phyloP scores from a whole-genome alignment of 1,140 invertebrate species.

The Diabrotica virgifera region DNA sequence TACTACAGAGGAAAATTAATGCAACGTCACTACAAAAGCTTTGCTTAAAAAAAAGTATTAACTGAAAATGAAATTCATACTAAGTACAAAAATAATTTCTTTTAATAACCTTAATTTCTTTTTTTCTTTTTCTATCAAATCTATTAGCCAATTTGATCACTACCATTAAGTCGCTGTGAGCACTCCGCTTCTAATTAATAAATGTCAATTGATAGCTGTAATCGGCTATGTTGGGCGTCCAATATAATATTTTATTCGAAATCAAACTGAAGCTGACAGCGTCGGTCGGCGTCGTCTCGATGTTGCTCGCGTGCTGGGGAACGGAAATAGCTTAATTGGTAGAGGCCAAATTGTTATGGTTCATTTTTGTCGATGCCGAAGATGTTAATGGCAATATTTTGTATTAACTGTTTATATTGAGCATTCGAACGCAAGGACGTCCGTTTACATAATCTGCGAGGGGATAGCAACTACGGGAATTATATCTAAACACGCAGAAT shows the following conservation, averaged over 20 bases:
- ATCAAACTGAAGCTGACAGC: background rate
- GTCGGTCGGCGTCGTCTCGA: background rate
- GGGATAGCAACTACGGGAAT: no score
- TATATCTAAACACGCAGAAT: no score
- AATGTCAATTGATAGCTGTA: background rate
- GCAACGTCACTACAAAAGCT: no score
- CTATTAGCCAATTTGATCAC: no score
- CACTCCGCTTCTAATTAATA: background rate
- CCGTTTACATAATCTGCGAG: no score
- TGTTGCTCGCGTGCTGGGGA: background rate
- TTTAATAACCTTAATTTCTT: no score
- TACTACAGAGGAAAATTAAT: no score
- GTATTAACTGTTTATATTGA: constrained; percentile 1
- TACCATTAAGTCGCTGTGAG: background rate
- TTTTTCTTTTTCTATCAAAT: no score
- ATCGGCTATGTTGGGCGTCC: background rate
- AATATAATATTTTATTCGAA: constrained; percentile 3
- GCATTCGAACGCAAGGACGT: no score
- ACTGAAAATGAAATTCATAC: no score
- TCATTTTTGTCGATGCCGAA: constrained; percentile 2
- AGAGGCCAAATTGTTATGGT: background rate
- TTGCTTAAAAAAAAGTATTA: no score
- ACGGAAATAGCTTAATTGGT: constrained; percentile 2
- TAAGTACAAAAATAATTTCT: no score
- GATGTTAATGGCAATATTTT: background rate